These are phyloP conservation scores for Cotesia vestalis DNA, from an alignment of 1,140 invertebrate genomes.

Conservation along the genomic window DNA sequence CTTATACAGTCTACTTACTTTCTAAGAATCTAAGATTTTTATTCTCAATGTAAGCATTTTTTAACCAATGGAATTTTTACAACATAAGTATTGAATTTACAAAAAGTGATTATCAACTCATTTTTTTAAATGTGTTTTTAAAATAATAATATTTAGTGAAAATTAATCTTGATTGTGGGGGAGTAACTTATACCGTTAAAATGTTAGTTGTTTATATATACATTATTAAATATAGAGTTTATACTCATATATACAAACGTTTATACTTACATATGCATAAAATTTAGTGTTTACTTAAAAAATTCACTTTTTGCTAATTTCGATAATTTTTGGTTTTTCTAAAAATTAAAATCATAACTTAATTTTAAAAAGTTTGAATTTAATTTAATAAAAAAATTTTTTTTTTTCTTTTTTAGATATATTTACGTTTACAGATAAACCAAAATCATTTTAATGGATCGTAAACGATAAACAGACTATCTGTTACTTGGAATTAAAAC, in stretches of 20 bases:
- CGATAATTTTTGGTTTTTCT: too few species aligned
- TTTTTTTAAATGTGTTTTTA: not conserved
- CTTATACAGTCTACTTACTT: too few species aligned
- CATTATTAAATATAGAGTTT: too few species aligned
- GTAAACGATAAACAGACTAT: slow-evolving; percentile 4
- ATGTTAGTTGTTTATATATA: not conserved
- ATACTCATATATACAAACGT: too few species aligned
- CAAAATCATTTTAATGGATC: slow-evolving; percentile 12
- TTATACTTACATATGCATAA: too few species aligned
- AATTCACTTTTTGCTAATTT: too few species aligned
- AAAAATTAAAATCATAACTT: too few species aligned
- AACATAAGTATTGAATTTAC: not conserved
- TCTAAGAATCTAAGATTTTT: too few species aligned
- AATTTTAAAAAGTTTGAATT: too few species aligned
- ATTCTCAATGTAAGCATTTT: too few species aligned
- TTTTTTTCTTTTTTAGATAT: not conserved
- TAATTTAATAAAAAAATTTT: not conserved
- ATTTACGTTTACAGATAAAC: not conserved
- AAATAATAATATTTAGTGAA: not conserved
- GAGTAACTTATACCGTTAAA: slow-evolving; percentile 30
- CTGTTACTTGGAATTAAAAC: not conserved
- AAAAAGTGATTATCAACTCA: not conserved
- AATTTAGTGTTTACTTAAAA: too few species aligned
- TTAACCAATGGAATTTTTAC: not conserved
- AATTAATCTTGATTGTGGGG: slow-evolving; percentile 23